Conservation (phyloP, 2,113 vertebrate species). For the Hyla sarda region DNA sequence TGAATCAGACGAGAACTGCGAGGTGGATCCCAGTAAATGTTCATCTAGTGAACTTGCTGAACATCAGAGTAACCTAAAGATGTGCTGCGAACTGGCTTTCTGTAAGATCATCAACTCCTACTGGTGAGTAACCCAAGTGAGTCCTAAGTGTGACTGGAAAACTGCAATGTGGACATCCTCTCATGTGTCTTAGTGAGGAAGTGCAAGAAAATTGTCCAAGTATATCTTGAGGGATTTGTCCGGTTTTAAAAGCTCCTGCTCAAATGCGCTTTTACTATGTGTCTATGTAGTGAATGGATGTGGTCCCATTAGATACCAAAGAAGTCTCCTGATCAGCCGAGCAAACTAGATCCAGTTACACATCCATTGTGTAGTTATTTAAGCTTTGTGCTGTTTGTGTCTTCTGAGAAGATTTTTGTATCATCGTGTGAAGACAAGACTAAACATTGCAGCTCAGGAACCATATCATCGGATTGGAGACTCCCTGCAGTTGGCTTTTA, state of each 20-base stretch:
- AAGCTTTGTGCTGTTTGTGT: background rate
- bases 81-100: constrained; percentile 97
- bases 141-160: background rate
- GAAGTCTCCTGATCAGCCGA: no score
- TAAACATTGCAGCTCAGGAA: background rate
- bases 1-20: constrained; percentile 96
- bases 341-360: no score
- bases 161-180: background rate
- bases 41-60: constrained; percentile 81
- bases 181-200: background rate
- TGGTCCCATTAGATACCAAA: no score
- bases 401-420: background rate
- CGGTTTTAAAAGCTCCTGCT: no score
- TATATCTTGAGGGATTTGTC: no score
- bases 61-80: constrained; percentile 95
- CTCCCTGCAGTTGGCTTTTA: background rate
- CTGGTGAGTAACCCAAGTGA: constrained; percentile 78
- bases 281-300: no score
- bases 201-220: no score
- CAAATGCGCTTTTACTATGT: no score
- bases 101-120: constrained; percentile 99
- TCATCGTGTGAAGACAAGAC: background rate
- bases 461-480: background rate
- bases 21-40: constrained; percentile 91
- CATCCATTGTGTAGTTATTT: background rate